phyloP scores from a whole-genome alignment of 64 coral and sea anemone species.

The Astreopora myriophthalma region DNA sequence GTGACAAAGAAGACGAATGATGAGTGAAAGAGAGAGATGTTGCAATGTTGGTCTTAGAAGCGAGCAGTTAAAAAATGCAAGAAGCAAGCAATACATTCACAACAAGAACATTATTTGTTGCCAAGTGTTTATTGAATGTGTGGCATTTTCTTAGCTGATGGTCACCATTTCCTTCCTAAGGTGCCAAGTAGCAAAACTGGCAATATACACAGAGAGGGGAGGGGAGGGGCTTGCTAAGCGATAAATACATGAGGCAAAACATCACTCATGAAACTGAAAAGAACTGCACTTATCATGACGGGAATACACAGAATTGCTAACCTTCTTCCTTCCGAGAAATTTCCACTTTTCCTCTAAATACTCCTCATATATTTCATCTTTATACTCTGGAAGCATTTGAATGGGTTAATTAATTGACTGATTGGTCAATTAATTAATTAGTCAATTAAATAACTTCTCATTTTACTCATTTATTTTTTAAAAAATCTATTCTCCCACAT shows the following conservation, averaged over 20 bases:
- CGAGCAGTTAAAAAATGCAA: too few relatives aligned
- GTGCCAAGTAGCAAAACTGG: too few relatives aligned
- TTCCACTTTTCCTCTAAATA: conserved; percentile 45
- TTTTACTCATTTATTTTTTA: not conserved
- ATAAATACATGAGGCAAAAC: too few relatives aligned
- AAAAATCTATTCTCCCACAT: too few relatives aligned
- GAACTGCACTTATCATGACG: not conserved
- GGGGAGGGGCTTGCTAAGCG: not conserved
- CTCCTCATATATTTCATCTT: conserved; percentile 62
- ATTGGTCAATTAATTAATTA: not conserved
- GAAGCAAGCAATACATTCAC: not conserved
- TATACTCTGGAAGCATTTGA: conserved; percentile 20
- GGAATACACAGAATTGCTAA: not conserved
- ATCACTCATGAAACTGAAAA: too few relatives aligned
- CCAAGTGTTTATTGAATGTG: too few relatives aligned
- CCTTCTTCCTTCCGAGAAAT: conserved; percentile 65
- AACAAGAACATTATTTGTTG: too few relatives aligned
- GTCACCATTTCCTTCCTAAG: too few relatives aligned
- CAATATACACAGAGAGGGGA: not conserved
- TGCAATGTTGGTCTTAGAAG: too few relatives aligned
- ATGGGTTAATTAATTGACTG: not conserved
- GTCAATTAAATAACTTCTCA: not conserved
- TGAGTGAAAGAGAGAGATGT: too few relatives aligned
- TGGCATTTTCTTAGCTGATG: too few relatives aligned
- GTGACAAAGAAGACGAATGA: too few relatives aligned